Base-by-base conservation (phyloP, 2,797 vertebrate genomes). In the Neomorphus geoffroyi region DNA sequence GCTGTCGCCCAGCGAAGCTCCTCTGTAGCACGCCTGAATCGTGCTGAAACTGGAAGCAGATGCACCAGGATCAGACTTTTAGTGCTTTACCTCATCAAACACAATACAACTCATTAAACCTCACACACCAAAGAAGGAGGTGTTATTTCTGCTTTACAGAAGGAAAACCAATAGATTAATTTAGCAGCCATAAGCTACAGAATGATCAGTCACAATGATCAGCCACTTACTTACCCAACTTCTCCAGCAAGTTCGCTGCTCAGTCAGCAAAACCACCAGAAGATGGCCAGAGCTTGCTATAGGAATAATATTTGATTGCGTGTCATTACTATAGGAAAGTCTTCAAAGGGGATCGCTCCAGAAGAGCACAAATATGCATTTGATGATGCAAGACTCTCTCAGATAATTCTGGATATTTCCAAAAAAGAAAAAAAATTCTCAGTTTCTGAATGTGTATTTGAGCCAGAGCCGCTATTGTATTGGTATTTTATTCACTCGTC, bases 11-110 rank as follows among this genome's bases (percentile, higher is more conserved):
- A 43, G 71, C 2, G 2, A 41, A 80, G 51, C 41, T 51, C 64
- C 39, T 22, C 46, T 22, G 53, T 2, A 39, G 57, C 14, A 7
- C 2, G 67, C 53, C 83, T 18, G 32, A 75, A 66, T 46, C 30
- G 3, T 5, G 18, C 18, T 11, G 5, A 57, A 93, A 88, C 51
- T 81, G 51, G 88, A 78, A 92, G 80, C 78, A 92, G 91, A 96
- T 78, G 78, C 80, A 60, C 50, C 0, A 2, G 26, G 75, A 74
- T 90, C 87, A 89, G 95, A 95, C 50, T 89, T 93, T 69, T 51
- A 74, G 71, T 62, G 62, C 70, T 89, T 91, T 96, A 91, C 86
- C 87, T 87, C 86, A 77, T 85, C 90, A 90, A 94, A 80, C 71
- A 53, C 60, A 88, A 78, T 17, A 11, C 51, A 39, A 60, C 73